Evolutionary conservation across 2,797 vertebrate genomes (phyloP).

Genomic region (Phylloscopus collybita): DNA sequence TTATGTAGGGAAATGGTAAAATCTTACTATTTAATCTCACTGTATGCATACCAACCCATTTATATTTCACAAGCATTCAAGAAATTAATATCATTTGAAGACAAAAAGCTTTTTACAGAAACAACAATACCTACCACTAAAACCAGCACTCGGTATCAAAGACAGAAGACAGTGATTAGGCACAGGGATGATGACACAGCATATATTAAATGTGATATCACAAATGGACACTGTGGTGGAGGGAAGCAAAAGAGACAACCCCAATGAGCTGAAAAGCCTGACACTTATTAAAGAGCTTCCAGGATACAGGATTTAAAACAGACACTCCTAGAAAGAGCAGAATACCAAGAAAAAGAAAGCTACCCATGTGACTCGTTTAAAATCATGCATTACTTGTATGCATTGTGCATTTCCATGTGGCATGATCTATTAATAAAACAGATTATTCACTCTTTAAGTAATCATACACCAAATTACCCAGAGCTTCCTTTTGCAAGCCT

Average conservation of each 20-base stretch:
- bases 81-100: not conserved
- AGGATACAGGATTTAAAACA: not conserved
- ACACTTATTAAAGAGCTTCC: not conserved
- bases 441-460: constrained; percentile 21
- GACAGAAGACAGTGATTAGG: not conserved
- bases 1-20: not conserved
- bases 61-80: not conserved
- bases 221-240: not conserved
- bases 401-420: not conserved
- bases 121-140: not conserved
- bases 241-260: not conserved
- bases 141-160: not conserved
- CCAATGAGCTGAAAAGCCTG: not conserved
- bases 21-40: not conserved
- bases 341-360: not conserved
- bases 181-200: not conserved
- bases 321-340: not conserved
- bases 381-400: not conserved
- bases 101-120: not conserved
- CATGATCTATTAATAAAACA: constrained; percentile 34
- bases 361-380: not conserved
- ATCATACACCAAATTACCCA: not conserved
- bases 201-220: accelerated
- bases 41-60: not conserved
- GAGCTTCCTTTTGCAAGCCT: constrained; percentile 4